Evolutionary conservation across 2,888 invertebrate species (phyloP).

Genomic region (Syrista parreyssii): DNA sequence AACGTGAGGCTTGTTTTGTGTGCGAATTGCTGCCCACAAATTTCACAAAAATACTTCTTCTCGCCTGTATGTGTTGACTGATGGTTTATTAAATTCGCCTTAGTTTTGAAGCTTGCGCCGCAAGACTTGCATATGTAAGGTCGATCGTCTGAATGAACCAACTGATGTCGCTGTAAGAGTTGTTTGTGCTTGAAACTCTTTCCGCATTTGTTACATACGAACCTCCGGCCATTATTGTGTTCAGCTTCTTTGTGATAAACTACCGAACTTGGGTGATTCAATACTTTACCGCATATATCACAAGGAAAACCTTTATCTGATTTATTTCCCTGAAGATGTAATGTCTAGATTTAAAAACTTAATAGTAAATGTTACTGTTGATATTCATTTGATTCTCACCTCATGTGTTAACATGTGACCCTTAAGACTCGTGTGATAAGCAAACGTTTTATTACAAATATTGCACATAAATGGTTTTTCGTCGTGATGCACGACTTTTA

Average conservation of each 20-base stretch:
- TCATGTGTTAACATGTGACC: constrained; percentile 70
- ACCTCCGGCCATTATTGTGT: constrained; percentile 75
- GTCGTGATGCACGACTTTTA: constrained; percentile 71
- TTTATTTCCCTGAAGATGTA: constrained; percentile 55
- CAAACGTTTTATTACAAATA: constrained; percentile 72
- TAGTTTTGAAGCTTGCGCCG: constrained; percentile 76
- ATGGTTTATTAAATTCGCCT: constrained; percentile 79
- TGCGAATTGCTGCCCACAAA: constrained; percentile 80
- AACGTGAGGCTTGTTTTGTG: constrained; percentile 82
- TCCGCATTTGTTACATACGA: constrained; percentile 80
- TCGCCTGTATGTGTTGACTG: constrained; percentile 78
- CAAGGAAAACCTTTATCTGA: constrained; percentile 71
- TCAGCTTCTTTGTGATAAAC: constrained; percentile 80
- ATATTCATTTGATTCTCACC: constrained; percentile 17
- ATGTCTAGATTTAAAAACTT: not conserved
- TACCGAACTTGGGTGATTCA: constrained; percentile 80
- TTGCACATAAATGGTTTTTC: constrained; percentile 71
- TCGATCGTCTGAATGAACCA: constrained; percentile 79
- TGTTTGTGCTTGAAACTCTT: constrained; percentile 82
- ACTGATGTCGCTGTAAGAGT: constrained; percentile 80
- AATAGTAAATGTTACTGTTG: not conserved
- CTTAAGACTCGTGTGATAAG: constrained; percentile 73
- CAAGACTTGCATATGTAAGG: constrained; percentile 74
- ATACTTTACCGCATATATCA: constrained; percentile 75
- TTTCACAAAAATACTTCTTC: constrained; percentile 76